Conservation (phyloP, 2,888 invertebrate genomes). For the Caenorhabditis sinica region DNA sequence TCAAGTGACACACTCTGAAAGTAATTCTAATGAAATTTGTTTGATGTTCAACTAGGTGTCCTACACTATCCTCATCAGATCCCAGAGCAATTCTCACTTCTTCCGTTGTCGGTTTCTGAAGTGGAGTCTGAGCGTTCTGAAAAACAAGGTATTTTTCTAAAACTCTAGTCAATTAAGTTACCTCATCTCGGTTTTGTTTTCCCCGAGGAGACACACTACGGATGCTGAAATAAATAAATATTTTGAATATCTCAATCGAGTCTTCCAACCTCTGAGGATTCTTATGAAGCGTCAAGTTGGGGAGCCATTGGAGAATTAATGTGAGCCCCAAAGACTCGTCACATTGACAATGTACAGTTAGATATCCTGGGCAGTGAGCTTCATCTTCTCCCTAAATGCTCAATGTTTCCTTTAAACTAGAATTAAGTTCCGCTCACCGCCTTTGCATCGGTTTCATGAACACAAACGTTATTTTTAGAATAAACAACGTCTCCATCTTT, state of each 20-base stretch:
- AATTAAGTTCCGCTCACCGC: constrained; percentile 52
- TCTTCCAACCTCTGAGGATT: constrained; percentile 88
- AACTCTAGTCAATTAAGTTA: not conserved
- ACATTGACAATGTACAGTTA: constrained; percentile 89
- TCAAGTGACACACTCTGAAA: constrained; percentile 63
- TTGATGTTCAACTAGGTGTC: not conserved
- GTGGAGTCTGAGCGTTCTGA: constrained; percentile 23
- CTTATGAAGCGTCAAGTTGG: constrained; percentile 92
- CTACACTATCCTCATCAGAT: constrained; percentile 63
- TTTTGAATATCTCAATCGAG: not conserved
- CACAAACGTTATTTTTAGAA: constrained; percentile 96
- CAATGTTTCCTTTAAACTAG: not conserved
- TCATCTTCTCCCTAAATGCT: constrained; percentile 85
- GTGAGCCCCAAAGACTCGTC: constrained; percentile 87
- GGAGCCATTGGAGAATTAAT: constrained; percentile 94
- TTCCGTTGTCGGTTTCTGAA: constrained; percentile 3
- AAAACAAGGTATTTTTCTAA: constrained; percentile 1
- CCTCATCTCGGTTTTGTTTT: constrained; percentile 62
- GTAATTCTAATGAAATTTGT: not conserved
- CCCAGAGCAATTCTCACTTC: constrained; percentile 39
- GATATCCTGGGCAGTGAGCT: constrained; percentile 92
- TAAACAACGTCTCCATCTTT: constrained; percentile 86
- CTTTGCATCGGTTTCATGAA: constrained; percentile 89
- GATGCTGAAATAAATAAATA: constrained; percentile 72
- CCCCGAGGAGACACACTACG: constrained; percentile 80